phyloP scores from a whole-genome alignment of 1,140 invertebrate species.

The Drosophila rhopaloa region DNA sequence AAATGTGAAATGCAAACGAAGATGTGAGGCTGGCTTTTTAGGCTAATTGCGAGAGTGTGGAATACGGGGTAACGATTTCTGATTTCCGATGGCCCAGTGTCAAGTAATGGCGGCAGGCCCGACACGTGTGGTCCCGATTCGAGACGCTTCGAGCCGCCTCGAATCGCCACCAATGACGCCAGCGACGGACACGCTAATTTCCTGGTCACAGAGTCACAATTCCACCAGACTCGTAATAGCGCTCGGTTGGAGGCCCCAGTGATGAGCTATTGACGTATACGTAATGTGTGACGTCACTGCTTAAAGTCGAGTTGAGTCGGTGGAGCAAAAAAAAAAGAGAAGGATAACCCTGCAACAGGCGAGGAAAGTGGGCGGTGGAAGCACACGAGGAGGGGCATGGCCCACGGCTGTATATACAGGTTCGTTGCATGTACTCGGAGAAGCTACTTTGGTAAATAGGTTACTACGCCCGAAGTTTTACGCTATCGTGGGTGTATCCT shows the following conservation, averaged over 20 bases:
- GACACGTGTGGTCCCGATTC: slow-evolving; percentile 52
- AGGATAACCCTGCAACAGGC: slow-evolving; percentile 48
- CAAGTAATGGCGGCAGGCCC: slow-evolving; percentile 23
- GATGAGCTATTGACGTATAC: slow-evolving; percentile 45
- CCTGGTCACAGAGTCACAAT: slow-evolving; percentile 36
- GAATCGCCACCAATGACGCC: slow-evolving; percentile 42
- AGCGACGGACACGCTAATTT: slow-evolving; percentile 47
- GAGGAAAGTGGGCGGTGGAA: neutral
- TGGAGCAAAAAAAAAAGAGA: neutral
- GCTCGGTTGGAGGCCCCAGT: neutral
- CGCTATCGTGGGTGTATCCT: slow-evolving; percentile 61
- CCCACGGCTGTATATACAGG: slow-evolving; percentile 1
- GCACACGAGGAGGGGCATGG: neutral
- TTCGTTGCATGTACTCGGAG: slow-evolving; percentile 1
- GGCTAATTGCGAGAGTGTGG: slow-evolving; percentile 2
- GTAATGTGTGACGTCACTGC: slow-evolving; percentile 53
- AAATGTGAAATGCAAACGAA: slow-evolving; percentile 2
- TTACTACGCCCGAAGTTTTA: slow-evolving; percentile 82
- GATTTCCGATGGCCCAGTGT: slow-evolving; percentile 20
- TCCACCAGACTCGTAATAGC: slow-evolving; percentile 6
- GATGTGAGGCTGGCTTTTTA: neutral
- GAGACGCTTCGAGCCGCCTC: slow-evolving; percentile 44
- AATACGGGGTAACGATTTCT: neutral
- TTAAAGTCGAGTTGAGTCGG: slow-evolving; percentile 9
- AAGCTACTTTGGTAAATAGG: slow-evolving; percentile 65